phyloP scores from a whole-genome alignment of 2,797 vertebrate genomes.

The Pterois miles region DNA sequence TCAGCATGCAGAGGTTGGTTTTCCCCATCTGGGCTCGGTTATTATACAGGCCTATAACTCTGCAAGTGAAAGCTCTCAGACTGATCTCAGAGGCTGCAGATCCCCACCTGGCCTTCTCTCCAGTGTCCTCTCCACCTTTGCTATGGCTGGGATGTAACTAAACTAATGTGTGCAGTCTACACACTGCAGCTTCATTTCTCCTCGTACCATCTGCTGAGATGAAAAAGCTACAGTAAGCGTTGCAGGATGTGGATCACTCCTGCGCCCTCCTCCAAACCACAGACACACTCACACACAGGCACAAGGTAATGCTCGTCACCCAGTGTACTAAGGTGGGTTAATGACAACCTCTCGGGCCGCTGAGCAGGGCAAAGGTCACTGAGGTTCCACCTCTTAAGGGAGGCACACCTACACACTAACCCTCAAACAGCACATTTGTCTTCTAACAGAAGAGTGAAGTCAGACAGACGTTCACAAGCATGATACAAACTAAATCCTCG shows the following conservation, averaged over 20 bases:
- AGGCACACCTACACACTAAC: background rate
- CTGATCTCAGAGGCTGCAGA: conserved; percentile 29
- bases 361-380: conserved; percentile 41
- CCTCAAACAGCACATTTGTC: background rate
- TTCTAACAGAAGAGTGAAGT: background rate
- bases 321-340: conserved; percentile 50
- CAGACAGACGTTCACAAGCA: conserved; percentile 15
- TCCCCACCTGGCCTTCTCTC: conserved; percentile 40
- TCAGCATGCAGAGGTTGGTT: conserved; percentile 58
- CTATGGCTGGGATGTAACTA: conserved; percentile 33
- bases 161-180: conserved; percentile 30
- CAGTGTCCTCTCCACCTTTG: conserved; percentile 38
- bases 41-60: conserved; percentile 51
- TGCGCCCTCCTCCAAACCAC: background rate
- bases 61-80: conserved; percentile 43
- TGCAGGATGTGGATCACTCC: background rate
- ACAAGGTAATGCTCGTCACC: conserved; percentile 49
- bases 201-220: conserved; percentile 42
- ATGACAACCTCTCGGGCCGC: conserved; percentile 59
- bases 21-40: conserved; percentile 58
- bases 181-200: background rate
- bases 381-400: background rate
- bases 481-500: background rate
- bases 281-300: conserved; percentile 23
- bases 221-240: conserved; percentile 9